phyloP scores from a whole-genome alignment of 2,797 vertebrate genomes.

The Cygnus olor region DNA sequence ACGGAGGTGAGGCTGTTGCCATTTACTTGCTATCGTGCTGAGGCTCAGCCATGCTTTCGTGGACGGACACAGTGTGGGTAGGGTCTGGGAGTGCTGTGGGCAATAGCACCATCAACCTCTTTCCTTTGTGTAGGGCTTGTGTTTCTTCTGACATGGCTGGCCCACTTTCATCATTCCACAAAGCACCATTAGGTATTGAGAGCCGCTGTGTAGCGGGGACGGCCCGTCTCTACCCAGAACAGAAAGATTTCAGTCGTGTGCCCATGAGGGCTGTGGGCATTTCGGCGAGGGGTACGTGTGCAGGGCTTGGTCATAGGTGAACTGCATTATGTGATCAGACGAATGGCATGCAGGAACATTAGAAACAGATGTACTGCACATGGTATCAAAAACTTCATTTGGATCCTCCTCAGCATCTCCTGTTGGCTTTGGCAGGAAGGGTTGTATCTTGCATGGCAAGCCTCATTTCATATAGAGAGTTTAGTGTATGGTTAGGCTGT shows the following conservation, averaged over 20 bases:
- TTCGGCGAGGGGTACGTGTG: background rate
- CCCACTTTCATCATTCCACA: background rate
- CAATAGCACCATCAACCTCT: accelerated
- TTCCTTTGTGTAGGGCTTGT: background rate
- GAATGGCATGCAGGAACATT: background rate
- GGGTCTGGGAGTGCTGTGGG: accelerated
- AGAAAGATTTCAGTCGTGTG: background rate
- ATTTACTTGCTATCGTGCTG: accelerated
- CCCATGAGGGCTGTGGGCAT: accelerated
- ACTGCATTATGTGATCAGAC: background rate
- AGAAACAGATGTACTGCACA: background rate
- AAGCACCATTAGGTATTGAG: background rate
- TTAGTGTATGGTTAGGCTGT: background rate
- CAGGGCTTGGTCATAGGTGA: background rate
- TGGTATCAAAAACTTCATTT: constrained; percentile 5
- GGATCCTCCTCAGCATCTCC: constrained; percentile 25
- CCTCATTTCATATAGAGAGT: background rate
- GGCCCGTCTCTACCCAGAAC: background rate
- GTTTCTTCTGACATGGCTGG: background rate
- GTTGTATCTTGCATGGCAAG: constrained; percentile 16
- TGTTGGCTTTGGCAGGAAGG: constrained; percentile 19
- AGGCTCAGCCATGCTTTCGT: background rate
- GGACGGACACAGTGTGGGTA: background rate
- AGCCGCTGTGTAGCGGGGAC: background rate
- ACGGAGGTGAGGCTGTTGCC: background rate